A percentile compares a stretch with the other conserved stretches of the same genome.
Conservation (phyloP, 2,888 invertebrate species). For the Spilosoma lubricipeda region DNA sequence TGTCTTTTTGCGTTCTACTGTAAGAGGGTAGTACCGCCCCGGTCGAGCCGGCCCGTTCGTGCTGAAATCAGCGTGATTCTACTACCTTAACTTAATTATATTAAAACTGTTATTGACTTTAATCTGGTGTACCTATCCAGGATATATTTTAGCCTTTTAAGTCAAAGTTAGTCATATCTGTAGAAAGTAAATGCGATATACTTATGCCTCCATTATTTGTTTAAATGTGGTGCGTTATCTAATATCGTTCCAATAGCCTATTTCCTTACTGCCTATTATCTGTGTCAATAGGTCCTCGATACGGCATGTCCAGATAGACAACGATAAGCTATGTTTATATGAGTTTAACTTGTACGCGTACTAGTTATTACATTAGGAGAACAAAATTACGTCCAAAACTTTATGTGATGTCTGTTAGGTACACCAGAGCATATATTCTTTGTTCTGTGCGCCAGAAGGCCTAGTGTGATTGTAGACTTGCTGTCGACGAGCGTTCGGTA, state of each 20-base stretch:
- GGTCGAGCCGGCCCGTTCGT: too few relatives aligned
- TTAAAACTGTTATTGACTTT: too few relatives aligned
- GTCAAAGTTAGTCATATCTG: background rate
- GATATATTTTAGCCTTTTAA: background rate
- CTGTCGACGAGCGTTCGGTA: too few relatives aligned
- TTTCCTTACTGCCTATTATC: conserved; percentile 30
- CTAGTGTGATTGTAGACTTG: too few relatives aligned
- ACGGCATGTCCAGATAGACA: conserved; percentile 30
- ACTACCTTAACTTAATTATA: too few relatives aligned
- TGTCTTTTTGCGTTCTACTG: too few relatives aligned
- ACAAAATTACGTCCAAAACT: background rate
- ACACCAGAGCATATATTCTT: too few relatives aligned
- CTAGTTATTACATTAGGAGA: background rate
- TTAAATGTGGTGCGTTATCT: conserved; percentile 5
- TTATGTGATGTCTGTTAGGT: background rate
- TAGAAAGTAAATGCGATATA: background rate
- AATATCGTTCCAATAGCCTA: conserved; percentile 32
- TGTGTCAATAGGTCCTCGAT: conserved; percentile 45
- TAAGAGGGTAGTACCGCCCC: too few relatives aligned
- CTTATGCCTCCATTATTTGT: background rate
- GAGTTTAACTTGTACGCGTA: background rate
- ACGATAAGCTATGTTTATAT: background rate
- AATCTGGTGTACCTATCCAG: background rate
- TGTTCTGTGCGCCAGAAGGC: too few relatives aligned
- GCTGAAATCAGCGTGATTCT: too few relatives aligned